Conservation (phyloP, 2,113 vertebrate genomes). For the Alligator mississippiensis region DNA sequence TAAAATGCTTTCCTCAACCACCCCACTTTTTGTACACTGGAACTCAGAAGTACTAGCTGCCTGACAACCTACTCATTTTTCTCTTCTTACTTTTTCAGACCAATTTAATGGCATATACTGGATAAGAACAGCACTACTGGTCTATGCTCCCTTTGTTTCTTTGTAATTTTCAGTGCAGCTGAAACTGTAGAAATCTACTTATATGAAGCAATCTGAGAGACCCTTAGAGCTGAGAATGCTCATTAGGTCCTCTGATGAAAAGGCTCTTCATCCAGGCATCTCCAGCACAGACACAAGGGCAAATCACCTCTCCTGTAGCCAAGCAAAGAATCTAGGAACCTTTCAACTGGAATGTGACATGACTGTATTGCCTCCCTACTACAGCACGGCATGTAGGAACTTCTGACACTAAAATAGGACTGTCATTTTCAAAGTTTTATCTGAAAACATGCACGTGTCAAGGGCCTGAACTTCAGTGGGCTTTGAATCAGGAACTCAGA, state of each 20-base stretch:
- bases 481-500: background rate
- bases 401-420: background rate
- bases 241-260: background rate
- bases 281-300: background rate
- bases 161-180: background rate
- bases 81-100: background rate
- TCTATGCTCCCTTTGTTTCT: background rate
- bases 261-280: background rate
- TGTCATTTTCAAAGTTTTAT: background rate
- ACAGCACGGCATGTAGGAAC: background rate
- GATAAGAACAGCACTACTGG: fast-evolving
- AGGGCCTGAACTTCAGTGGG: background rate
- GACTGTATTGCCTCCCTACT: background rate
- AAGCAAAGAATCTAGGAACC: background rate
- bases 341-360: background rate
- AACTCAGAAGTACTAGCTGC: background rate
- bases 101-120: background rate
- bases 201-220: background rate
- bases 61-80: background rate
- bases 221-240: background rate
- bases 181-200: fast-evolving
- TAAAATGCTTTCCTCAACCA: background rate
- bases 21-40: background rate
- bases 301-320: background rate
- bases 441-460: background rate